Evolutionary conservation across 2,797 vertebrate genomes (phyloP).

Genomic region (Siniperca undulata): DNA sequence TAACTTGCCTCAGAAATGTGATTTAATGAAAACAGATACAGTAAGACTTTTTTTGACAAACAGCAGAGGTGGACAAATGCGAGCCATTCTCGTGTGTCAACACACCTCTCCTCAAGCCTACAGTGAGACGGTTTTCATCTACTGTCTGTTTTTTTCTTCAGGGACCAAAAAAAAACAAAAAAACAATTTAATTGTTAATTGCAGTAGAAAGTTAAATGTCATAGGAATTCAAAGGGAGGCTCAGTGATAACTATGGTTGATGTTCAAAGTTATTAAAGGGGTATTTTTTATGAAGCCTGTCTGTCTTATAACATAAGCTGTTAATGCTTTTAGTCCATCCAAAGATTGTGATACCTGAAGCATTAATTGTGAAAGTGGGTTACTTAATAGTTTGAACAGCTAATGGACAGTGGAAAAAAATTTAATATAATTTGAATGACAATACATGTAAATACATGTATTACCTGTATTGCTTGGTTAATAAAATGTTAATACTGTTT

Average conservation of each 20-base stretch:
- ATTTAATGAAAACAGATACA: slow-evolving; percentile 37
- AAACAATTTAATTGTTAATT: neutral
- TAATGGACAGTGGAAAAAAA: neutral
- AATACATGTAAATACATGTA: slow-evolving; percentile 21
- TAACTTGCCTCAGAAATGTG: slow-evolving; percentile 62
- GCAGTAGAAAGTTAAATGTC: slow-evolving; percentile 21
- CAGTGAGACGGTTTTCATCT: slow-evolving; percentile 44
- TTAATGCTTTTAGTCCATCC: slow-evolving; percentile 45
- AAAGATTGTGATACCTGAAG: slow-evolving; percentile 25
- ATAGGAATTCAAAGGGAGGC: slow-evolving; percentile 43
- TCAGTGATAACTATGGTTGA: slow-evolving; percentile 36
- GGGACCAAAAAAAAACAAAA: slow-evolving; percentile 2
- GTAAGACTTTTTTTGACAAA: slow-evolving; percentile 13
- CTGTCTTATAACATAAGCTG: slow-evolving; percentile 8
- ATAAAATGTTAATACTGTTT: slow-evolving; percentile 31
- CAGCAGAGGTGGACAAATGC: slow-evolving; percentile 24
- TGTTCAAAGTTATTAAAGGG: slow-evolving; percentile 62
- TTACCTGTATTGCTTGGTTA: slow-evolving; percentile 38
- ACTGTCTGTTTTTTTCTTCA: slow-evolving; percentile 27
- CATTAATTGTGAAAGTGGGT: slow-evolving; percentile 8
- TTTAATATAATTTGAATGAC: slow-evolving; percentile 12
- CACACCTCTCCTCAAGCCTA: slow-evolving; percentile 19
- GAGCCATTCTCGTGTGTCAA: slow-evolving; percentile 23
- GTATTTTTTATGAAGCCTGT: slow-evolving; percentile 33
- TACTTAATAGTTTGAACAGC: slow-evolving; percentile 4